These are phyloP conservation scores for Stratiomys singularior DNA, from an alignment of 2,888 invertebrate genomes.

Conservation along the genomic window DNA sequence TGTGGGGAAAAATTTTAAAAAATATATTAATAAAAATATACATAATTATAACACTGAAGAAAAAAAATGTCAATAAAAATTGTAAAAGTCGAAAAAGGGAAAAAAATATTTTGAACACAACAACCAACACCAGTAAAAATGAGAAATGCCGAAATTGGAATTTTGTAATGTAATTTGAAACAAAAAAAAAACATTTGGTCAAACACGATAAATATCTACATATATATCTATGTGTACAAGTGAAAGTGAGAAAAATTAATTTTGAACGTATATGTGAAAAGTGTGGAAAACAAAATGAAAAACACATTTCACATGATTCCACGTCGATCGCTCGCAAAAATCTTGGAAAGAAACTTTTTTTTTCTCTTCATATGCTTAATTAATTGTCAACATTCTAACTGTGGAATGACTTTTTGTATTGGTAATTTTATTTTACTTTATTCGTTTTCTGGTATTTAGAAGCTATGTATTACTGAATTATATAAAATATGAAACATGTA, in stretches of 20 bases:
- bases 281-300: neutral
- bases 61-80: constrained; percentile 35
- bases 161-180: neutral
- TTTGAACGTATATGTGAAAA: no score
- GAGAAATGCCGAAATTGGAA: constrained; percentile 34
- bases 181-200: neutral
- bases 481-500: constrained; percentile 20
- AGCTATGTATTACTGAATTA: constrained; percentile 24
- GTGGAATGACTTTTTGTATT: constrained; percentile 17
- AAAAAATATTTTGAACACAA: constrained; percentile 39
- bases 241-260: no score
- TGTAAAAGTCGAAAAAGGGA: constrained; percentile 34
- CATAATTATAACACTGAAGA: neutral
- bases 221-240: no score
- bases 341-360: neutral
- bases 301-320: no score
- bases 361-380: neutral
- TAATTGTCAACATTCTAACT: neutral
- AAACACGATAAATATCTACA: no score
- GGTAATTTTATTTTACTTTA: constrained; percentile 7
- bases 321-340: no score
- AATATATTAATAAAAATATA: neutral
- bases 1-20: constrained; percentile 14
- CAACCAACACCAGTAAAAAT: neutral
- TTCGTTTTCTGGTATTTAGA: constrained; percentile 19